phyloP scores from a whole-genome alignment of 2,113 vertebrate genomes.

The Athene noctua region DNA sequence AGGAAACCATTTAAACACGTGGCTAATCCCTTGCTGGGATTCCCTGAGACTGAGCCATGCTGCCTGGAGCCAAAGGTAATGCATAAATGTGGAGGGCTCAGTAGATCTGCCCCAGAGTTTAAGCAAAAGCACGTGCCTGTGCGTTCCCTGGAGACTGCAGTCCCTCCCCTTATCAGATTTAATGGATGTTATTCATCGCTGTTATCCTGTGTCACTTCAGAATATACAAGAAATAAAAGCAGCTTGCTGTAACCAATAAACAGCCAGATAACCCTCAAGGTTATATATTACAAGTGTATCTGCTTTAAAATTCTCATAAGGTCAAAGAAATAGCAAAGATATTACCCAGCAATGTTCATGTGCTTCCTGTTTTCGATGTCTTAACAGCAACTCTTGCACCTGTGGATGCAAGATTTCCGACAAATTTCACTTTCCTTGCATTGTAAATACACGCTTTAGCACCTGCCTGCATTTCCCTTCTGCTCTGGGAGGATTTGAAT shows the following conservation, averaged over 20 bases:
- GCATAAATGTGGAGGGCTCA: background rate
- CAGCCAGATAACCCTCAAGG: background rate
- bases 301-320: background rate
- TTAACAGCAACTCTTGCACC: background rate
- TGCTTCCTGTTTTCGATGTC: background rate
- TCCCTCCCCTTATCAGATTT: background rate
- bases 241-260: background rate
- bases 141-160: rapidly evolving
- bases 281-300: background rate
- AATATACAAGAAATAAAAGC: background rate
- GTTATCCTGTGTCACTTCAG: background rate
- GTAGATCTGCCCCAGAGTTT: background rate
- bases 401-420: background rate
- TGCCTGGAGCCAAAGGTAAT: background rate
- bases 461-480: background rate
- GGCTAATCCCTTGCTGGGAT: background rate
- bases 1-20: background rate
- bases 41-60: rapidly evolving
- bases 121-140: background rate
- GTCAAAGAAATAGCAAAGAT: background rate
- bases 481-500: background rate
- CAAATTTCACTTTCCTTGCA: background rate
- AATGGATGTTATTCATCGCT: background rate
- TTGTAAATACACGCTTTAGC: background rate
- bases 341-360: background rate